A percentile compares a stretch with the other conserved stretches of the same genome.
phyloP scores from a whole-genome alignment of 2,888 invertebrate species.

The Caenorhabditis panamensis region DNA sequence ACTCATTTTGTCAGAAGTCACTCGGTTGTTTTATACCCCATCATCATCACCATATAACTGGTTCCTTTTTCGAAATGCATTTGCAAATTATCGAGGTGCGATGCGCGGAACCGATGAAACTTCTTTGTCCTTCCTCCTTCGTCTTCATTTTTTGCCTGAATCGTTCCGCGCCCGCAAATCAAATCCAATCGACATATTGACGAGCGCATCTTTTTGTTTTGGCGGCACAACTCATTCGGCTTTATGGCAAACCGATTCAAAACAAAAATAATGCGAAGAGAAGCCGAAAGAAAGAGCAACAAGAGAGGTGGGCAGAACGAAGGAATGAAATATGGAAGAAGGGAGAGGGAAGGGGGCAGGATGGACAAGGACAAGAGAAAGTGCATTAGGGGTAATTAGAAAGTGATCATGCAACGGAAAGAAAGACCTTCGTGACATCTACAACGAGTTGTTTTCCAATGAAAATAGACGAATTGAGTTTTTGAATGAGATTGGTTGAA shows the following conservation, averaged over 20 bases:
- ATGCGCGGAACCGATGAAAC: slow-evolving; percentile 22
- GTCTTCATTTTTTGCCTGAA: slow-evolving; percentile 1
- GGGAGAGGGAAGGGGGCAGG: neutral
- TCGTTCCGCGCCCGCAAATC: slow-evolving; percentile 20
- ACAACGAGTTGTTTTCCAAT: slow-evolving; percentile 17
- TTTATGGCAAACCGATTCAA: slow-evolving; percentile 7
- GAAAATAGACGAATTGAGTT: neutral
- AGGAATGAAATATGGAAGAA: neutral
- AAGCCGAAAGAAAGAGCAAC: neutral
- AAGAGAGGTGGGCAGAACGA: neutral
- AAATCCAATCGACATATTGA: slow-evolving; percentile 6
- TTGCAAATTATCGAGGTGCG: slow-evolving; percentile 43
- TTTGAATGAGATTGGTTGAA: neutral
- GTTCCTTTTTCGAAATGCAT: slow-evolving; percentile 34
- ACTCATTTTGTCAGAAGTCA: neutral
- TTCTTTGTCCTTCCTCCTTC: slow-evolving; percentile 24
- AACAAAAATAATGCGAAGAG: slow-evolving; percentile 4
- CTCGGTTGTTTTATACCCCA: neutral
- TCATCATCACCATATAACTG: slow-evolving; percentile 30
- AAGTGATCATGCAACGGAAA: neutral
- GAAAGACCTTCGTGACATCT: slow-evolving; percentile 14
- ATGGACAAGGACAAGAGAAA: neutral
- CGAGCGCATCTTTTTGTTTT: slow-evolving; percentile 17
- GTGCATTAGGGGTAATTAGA: slow-evolving; percentile 9
- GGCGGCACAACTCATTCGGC: slow-evolving; percentile 23